Percentiles rank a stretch among this genome's conserved stretches.
phyloP scores from a whole-genome alignment of 2,113 vertebrate genomes.

The Lepus europaeus region DNA sequence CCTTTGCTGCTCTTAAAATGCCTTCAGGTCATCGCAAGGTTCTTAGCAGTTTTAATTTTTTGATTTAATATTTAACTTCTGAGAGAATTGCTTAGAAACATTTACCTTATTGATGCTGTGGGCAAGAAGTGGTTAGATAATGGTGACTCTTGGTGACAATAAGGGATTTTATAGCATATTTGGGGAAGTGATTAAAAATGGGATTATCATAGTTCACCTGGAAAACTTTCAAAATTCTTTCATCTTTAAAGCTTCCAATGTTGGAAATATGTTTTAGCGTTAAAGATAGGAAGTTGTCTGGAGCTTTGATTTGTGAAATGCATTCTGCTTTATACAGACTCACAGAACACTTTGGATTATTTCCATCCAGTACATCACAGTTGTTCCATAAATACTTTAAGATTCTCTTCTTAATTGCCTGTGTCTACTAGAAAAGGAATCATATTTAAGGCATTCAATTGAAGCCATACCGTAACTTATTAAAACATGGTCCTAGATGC shows the following conservation, averaged over 20 bases:
- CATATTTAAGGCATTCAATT: background rate
- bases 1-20: slow-evolving; percentile 88
- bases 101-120: slow-evolving; percentile 49
- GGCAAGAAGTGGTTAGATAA: slow-evolving; percentile 57
- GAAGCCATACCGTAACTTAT: background rate
- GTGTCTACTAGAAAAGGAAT: slow-evolving; percentile 22
- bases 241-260: background rate
- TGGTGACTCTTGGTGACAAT: slow-evolving; percentile 3
- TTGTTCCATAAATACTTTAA: slow-evolving; percentile 34
- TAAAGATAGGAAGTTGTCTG: background rate
- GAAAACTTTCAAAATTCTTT: slow-evolving; percentile 64
- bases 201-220: slow-evolving; percentile 31
- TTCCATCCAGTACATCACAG: background rate
- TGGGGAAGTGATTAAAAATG: slow-evolving; percentile 28
- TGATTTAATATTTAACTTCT: slow-evolving; percentile 83
- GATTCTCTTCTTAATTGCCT: background rate
- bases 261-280: slow-evolving; percentile 40
- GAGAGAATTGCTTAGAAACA: slow-evolving; percentile 70
- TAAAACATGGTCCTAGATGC: background rate
- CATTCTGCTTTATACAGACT: slow-evolving; percentile 15
- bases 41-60: slow-evolving; percentile 84
- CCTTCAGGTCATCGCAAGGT: slow-evolving; percentile 86
- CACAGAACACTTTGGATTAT: slow-evolving; percentile 42
- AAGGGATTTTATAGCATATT: slow-evolving; percentile 42
- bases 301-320: background rate